Percentiles rank a stretch among this genome's conserved stretches.
These are phyloP conservation scores for Carassius gibelio DNA, from an alignment of 2,113 vertebrate genomes.

Conservation along the genomic window DNA sequence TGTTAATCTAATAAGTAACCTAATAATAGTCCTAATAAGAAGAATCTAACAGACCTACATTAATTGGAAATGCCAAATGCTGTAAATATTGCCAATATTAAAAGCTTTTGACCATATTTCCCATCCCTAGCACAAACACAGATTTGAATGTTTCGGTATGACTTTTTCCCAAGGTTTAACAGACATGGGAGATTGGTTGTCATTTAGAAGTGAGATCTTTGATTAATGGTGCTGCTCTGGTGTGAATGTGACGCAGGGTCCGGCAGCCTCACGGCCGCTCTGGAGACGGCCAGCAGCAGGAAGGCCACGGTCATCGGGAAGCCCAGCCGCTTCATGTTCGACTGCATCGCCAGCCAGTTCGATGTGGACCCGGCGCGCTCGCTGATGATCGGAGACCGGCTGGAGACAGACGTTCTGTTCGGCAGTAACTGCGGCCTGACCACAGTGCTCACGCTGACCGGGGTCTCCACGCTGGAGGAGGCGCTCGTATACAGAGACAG, in stretches of 20 bases:
- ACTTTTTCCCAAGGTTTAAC: too few relatives aligned
- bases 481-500: slow-evolving; percentile 80
- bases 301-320: slow-evolving; percentile 85
- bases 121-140: too few relatives aligned
- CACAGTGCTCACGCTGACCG: slow-evolving; percentile 84
- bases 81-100: too few relatives aligned
- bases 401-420: slow-evolving; percentile 88
- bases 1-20: too few relatives aligned
- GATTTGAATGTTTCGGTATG: too few relatives aligned
- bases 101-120: too few relatives aligned
- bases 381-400: slow-evolving; percentile 86
- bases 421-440: slow-evolving; percentile 85
- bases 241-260: slow-evolving; percentile 70
- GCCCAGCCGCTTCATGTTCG: slow-evolving; percentile 86
- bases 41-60: too few relatives aligned
- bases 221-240: too few relatives aligned
- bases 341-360: slow-evolving; percentile 82
- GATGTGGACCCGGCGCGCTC: slow-evolving; percentile 76
- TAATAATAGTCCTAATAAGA: too few relatives aligned
- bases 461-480: slow-evolving; percentile 82
- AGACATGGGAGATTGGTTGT: too few relatives aligned
- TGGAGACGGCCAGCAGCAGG: slow-evolving; percentile 82
- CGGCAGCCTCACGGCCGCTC: slow-evolving; percentile 81
- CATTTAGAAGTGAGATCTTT: too few relatives aligned
- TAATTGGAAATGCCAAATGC: too few relatives aligned